Evolutionary conservation across 64 coral and sea anemone species (phyloP), one percentile per base, ranked within the genome.

Genomic region (Stichodactyla helianthus): DNA sequence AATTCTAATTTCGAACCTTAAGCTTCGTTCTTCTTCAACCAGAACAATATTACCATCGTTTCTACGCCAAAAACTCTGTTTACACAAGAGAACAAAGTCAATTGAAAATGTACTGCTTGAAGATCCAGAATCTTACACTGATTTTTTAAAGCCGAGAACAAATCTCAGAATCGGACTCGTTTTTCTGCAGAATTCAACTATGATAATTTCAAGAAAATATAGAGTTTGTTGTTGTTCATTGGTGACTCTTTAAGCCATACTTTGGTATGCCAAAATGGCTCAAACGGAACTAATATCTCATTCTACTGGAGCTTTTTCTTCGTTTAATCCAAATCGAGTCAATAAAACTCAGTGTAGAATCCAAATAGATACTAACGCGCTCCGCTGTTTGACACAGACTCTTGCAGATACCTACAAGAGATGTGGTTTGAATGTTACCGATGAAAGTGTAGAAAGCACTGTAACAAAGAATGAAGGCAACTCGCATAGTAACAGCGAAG

Each of bases 231-330:
- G 68, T 74, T 74, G 4, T 74, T 3, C 68, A 13, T 10, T 14
- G 63, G 4, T 74, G 23, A 74, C 68, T 74, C 26, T 55, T 89
- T 62, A 60, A 91, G 53, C 83, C 56, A 83, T 23, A 65, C 57
- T 77, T 89, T 68, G 85, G 23, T 22, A 86, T 82, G 71, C 58
- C 67, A 91, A 86, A 67, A 96, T 96, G 94, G 94, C 91, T 76
- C 94, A 96, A 93, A 92, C 94, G 17, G 94, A 96, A 93, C 67
- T 96, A 54, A 90, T 96, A 83, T 86, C 91, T 62, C 94, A 96
- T 80, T 96, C 94, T n/a, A 88, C 81, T 19, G 91, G 94, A 70
- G 94, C 94, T n/a, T 96, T 96, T 87, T 87, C 91, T 59, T 87
- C 90, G 16, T 96, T 96, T 31, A 85, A 96, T 59, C 59, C 85